Percentiles rank a stretch among this genome's conserved stretches.
Conservation (phyloP, 2,888 invertebrate species). For the Phyto melanocephala region DNA sequence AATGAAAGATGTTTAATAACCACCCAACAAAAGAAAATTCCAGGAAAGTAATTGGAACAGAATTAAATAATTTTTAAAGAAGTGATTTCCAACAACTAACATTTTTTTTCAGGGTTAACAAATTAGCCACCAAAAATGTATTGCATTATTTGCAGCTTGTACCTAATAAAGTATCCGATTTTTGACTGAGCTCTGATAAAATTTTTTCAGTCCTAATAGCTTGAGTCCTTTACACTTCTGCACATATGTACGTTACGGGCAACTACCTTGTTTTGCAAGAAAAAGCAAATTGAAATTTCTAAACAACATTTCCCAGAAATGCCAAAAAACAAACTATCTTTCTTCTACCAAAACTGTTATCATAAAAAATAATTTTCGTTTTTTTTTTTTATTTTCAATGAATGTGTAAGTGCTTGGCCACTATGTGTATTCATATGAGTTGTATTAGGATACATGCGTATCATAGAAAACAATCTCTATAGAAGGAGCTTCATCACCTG, state of each 20-base stretch:
- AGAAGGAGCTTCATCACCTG: slow-evolving; percentile 52
- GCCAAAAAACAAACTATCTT: not conserved
- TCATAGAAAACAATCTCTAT: slow-evolving; percentile 42
- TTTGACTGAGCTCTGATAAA: too few species aligned
- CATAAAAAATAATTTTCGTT: not conserved
- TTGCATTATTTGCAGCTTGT: too few species aligned
- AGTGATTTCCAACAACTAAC: too few species aligned
- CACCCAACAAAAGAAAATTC: too few species aligned
- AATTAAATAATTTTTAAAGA: too few species aligned
- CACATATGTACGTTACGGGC: not conserved
- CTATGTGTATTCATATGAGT: slow-evolving; percentile 1
- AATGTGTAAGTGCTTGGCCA: not conserved
- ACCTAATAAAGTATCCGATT: too few species aligned
- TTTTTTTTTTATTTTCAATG: not conserved
- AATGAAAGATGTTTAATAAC: too few species aligned
- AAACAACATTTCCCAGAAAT: slow-evolving; percentile 20
- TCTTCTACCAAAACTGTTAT: slow-evolving; percentile 19
- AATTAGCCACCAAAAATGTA: too few species aligned
- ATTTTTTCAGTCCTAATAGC: too few species aligned
- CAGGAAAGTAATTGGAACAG: too few species aligned
- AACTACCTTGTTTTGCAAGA: not conserved
- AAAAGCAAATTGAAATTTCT: slow-evolving; percentile 7
- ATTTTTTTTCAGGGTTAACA: too few species aligned
- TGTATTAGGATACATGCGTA: slow-evolving; percentile 46
- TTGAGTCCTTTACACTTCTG: not conserved